Evolutionary conservation across 2,113 vertebrate species (phyloP), one percentile per base, ranked within the genome.

Genomic region (Prionailurus bengalensis): DNA sequence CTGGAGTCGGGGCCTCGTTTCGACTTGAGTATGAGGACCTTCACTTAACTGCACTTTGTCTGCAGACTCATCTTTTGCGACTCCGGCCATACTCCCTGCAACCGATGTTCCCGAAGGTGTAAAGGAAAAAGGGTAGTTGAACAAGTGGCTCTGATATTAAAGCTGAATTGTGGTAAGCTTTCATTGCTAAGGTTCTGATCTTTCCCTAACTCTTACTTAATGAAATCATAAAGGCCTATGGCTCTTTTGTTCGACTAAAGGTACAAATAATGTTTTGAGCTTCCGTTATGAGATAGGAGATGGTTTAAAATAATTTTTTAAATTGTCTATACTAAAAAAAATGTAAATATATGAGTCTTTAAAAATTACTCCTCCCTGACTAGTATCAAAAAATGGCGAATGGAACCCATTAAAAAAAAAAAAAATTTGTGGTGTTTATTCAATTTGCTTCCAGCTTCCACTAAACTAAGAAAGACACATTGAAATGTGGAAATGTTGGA

Each of bases 191-290:
- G 12, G 6, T 4, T 42, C 21, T 89, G 17, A 21, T 65, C 6
- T 97, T 96, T 91, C n/a, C 31, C 29, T 48, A 78, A 73, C 13
- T 86, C 66, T 58, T 92, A 71, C 87, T 90, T 83, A 73, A 74
- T 15, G n/a, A 87, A 92, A 45, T 79, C 29, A 33, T 92, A 82
- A 80, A 17, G 79, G 79, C 0, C 27, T 79, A 16, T 55, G 8
- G 7, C 31, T 95, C 19, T 96, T 42, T 84, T 79, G 25, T 78
- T 70, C 63, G 63, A 45, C 16, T 14, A 5, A 96, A 61, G 21
- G 27, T 85, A 15, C 2, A 55, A 17, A 65, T 42, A 55, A 42
- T 65, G 3, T 5, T 29, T 27, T 71, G 48, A 89, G 12, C 33
- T 82, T 95, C 8, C 21, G 0, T 70, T 80, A 33, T 25, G 31